A percentile compares a stretch with the other conserved stretches of the same genome.
These are phyloP conservation scores for Melitaea athalia DNA, from an alignment of 2,888 invertebrate genomes.

Conservation along the genomic window DNA sequence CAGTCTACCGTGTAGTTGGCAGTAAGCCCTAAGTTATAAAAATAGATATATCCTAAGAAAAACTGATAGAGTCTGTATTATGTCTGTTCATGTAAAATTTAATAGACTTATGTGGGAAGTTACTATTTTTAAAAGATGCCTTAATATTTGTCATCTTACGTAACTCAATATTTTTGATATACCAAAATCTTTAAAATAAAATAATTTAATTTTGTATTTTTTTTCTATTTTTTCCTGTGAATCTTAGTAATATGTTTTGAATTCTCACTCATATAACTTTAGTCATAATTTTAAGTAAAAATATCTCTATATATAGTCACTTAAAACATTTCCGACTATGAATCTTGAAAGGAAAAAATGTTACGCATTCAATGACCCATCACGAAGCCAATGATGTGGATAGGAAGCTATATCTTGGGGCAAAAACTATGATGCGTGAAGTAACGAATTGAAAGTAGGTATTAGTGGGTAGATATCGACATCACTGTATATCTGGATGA, in stretches of 20 bases:
- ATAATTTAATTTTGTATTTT: no score
- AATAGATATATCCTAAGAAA: constrained; percentile 9
- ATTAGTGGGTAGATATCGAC: neutral
- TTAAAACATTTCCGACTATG: neutral
- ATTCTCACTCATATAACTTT: no score
- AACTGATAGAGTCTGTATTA: neutral
- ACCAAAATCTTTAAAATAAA: no score
- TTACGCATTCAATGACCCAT: constrained; percentile 18
- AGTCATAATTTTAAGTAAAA: no score
- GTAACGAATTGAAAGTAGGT: neutral
- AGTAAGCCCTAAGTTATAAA: constrained; percentile 13
- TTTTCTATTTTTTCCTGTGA: no score
- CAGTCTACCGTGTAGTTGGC: constrained; percentile 12
- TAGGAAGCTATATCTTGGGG: constrained; percentile 13
- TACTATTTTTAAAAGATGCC: neutral
- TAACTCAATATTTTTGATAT: neutral
- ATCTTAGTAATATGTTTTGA: no score
- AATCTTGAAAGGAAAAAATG: constrained; percentile 5
- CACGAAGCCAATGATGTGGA: constrained; percentile 22
- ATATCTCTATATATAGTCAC: no score
- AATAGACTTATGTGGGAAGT: neutral
- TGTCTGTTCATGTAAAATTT: neutral
- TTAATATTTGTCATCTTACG: neutral
- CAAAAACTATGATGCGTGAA: constrained; percentile 3
- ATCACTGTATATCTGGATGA: neutral